Evolutionary conservation across 1,140 invertebrate species (phyloP), one percentile per base, ranked within the genome.

Genomic region (Bombus pyrosoma): DNA sequence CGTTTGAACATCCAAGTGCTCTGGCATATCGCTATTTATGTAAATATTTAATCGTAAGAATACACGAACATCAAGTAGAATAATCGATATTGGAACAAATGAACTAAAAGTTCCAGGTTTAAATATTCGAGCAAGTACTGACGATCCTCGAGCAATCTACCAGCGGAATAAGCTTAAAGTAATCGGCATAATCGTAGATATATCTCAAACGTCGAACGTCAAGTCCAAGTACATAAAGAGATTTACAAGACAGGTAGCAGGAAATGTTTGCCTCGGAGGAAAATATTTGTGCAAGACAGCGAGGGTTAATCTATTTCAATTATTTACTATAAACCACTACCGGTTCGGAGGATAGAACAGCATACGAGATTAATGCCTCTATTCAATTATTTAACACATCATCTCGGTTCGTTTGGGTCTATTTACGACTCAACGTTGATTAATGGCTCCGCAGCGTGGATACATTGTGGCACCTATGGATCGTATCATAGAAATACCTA

Each of bases 351-450:
- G 8, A 12, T 2, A 28, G 37, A 28, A 12, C 64, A 10, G 9
- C 10, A 25, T 39, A 22, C 53, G 81, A 78, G 82, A 83, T 83
- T 83, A 78, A 83, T 83, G 74, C 53, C 43, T 22, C 18, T n/a
- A 69, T 83, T 77, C 82, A 83, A 83, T 83, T 83, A 59, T 83
- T 78, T 83, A 83, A 69, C 47, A 12, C 64, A 59, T 78, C 82
- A 59, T 83, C 74, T 69, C 64, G 82, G 64, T 83, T 83, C 64
- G 64, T 85, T 85, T 80, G 57, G 76, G 53, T 80, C 83, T 80
- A 79, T 85, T 85, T 85, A 80, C 76, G 76, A 85, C 80, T 72
- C 76, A 85, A 80, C 69, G 66, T 72, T 85, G 83, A 85, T 85
- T 79, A 80, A 85, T 80, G 76, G 57, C 15, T 34, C 8, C 13